Evolutionary conservation across 2,888 invertebrate species (phyloP).

Genomic region (Xestia ashworthii): DNA sequence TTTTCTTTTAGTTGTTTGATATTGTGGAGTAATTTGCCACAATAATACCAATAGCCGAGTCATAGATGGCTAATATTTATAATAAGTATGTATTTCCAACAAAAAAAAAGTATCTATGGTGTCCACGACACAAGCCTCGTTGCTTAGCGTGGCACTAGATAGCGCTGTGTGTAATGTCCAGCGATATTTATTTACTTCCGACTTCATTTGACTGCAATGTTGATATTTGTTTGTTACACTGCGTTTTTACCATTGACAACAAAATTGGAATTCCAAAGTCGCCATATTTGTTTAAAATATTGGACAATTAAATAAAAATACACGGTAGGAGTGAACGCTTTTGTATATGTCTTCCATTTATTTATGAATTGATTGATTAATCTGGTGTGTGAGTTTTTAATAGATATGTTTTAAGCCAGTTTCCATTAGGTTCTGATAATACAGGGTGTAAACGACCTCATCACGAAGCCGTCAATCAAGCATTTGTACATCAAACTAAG

Average conservation of each 20-base stretch:
- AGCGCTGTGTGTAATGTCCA: too few relatives aligned
- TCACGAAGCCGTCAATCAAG: too few relatives aligned
- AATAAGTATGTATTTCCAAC: too few relatives aligned
- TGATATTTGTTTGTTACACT: neutral
- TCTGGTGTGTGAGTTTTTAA: constrained; percentile 7
- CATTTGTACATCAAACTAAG: too few relatives aligned
- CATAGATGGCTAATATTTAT: too few relatives aligned
- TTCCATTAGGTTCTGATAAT: too few relatives aligned
- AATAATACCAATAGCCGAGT: neutral
- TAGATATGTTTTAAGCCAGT: neutral
- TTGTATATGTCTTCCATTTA: constrained; percentile 41
- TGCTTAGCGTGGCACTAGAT: too few relatives aligned
- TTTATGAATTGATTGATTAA: neutral
- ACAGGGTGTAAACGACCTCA: too few relatives aligned
- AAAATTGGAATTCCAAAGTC: neutral
- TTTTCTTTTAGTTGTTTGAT: neutral
- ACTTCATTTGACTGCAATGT: neutral
- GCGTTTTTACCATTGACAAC: neutral
- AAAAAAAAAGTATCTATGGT: too few relatives aligned
- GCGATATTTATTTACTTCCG: neutral
- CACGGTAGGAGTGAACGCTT: neutral
- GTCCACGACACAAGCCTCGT: too few relatives aligned
- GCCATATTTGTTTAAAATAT: constrained; percentile 12
- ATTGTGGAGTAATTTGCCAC: neutral
- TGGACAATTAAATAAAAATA: neutral